Base-by-base conservation (phyloP, 64 coral and sea anemone genomes). In the Montipora foliosa region DNA sequence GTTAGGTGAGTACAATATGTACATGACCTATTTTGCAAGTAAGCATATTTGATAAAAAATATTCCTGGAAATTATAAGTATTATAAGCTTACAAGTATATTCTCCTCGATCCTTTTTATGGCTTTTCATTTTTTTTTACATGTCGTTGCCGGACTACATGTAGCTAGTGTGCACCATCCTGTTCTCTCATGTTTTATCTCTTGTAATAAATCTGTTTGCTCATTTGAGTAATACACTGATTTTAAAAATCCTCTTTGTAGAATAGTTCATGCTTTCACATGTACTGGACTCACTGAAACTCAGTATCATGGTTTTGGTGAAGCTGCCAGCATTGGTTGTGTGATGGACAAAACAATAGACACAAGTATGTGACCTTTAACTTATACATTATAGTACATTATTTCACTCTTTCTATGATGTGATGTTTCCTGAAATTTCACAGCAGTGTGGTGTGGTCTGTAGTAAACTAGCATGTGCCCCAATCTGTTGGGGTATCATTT, bases 221-320 rank as follows among this genome's bases (percentile, higher is more conserved):
- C 24, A 77, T 24, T 24, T 77, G 4, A 77, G 74, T 77, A 29
- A 77, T 77, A 77, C 0, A 77, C 52, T 55, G 52, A 55, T 55
- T 44, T 77, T 77, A 44, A 45, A 77, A 77, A 77, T 44, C 24
- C 5, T 79, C 48, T 51, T 52, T 79, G 10, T 20, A 51, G 77
- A 52, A 79, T 79, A 47, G 77, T 79, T 49, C 77, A 79, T 79
- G 77, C 77, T 4, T 71, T 71, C 67, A 71, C 67, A n/a, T 71
- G 67, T 22, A 71, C 20, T 16, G 67, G 67, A n/a, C 67, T 71
- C 15, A 71, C 67, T 71, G 67, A 71, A 22, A 71, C 67, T 22
- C 67, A 71, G 20, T 71, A 71, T 22, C 13, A 14, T 22, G 20
- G 67, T 71, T 71, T 71, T 22, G 20, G 0, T 13, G 20, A 71